These are phyloP conservation scores for Podarcis raffonei DNA, from an alignment of 2,113 vertebrate species.

Conservation along the genomic window DNA sequence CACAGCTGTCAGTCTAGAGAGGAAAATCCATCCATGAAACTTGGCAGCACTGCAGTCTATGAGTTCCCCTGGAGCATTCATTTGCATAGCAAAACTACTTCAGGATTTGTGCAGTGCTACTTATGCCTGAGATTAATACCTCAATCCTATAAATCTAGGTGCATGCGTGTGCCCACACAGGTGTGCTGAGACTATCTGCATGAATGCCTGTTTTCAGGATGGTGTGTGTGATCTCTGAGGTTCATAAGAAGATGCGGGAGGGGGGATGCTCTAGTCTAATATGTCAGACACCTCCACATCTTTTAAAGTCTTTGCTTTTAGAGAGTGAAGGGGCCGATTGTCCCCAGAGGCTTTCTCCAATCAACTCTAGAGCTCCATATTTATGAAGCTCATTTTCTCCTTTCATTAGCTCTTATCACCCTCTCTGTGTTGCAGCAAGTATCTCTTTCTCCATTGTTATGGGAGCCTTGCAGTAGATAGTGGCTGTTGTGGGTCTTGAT, in stretches of 20 bases:
- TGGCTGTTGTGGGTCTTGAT: not conserved
- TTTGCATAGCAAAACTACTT: slow-evolving; percentile 10
- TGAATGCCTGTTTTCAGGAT: not conserved
- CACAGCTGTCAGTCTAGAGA: not conserved
- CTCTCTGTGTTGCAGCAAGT: not conserved
- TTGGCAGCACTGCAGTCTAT: not conserved
- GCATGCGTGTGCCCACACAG: not conserved
- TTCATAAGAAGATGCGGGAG: not conserved
- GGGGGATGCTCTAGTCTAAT: too few species aligned
- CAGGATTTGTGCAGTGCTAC: not conserved
- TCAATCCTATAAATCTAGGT: slow-evolving; percentile 12
- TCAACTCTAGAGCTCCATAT: slow-evolving; percentile 22
- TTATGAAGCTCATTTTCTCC: slow-evolving; percentile 51
- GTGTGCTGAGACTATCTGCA: fast-evolving
- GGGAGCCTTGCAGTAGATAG: not conserved
- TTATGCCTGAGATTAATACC: not conserved
- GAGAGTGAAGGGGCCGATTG: not conserved
- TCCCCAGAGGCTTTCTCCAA: not conserved
- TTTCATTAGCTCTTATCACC: slow-evolving; percentile 33
- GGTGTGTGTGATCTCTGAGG: not conserved
- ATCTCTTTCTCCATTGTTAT: not conserved
- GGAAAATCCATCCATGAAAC: slow-evolving; percentile 22
- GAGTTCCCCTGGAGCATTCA: not conserved
- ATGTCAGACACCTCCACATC: not conserved
- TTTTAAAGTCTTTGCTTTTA: slow-evolving; percentile 28